Base-by-base conservation (phyloP, 2,113 vertebrate genomes). In the Malurus cyaneus region DNA sequence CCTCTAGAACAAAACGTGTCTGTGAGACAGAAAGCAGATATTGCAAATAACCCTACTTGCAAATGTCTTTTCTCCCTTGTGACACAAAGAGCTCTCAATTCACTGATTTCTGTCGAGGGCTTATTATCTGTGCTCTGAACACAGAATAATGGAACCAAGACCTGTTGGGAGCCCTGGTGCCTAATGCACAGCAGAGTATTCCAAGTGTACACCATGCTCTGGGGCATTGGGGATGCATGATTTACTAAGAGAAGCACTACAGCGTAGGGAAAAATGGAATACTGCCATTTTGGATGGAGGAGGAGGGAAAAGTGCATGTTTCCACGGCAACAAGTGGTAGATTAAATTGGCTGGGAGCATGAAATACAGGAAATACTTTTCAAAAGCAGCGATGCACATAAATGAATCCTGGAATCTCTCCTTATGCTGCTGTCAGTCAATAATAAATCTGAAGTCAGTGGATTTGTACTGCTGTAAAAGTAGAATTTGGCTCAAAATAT, bases 271-370 rank as follows among this genome's bases (percentile, higher is more conserved):
- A 86, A 78, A 67, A 86, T 32, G 72, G 70, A 76, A 74, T 80
- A 31, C 20, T 84, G 60, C 57, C 66, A 54, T 74, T 91, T 52
- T 25, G 64, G 91, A 78, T 41, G 18, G 46, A 10, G 13, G 56
- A 67, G 13, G 66, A 92, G 5, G 8, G 76, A 36, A 59, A 83
- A 4, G 23, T 46, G 59, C 44, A 5, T 1, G 91, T 98, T 96
- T 94, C 95, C 96, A 94, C 8, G 86, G 94, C 93, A 97, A 98
- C 97, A 77, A 79, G 86, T 92, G 87, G 74, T 81, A 85, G 81
- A 65, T 44, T 78, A 83, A 89, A 93, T 94, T 92, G 70, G 32
- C 72, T 71, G 49, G n/a, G 52, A 96, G 77, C 62, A 79, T 2
- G 3, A 67, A 66, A 50, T 69, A 44, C 2, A 23, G 60, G 77